Conservation (phyloP, 2,888 invertebrate genomes). For the Stenchaetothrips biformis region DNA sequence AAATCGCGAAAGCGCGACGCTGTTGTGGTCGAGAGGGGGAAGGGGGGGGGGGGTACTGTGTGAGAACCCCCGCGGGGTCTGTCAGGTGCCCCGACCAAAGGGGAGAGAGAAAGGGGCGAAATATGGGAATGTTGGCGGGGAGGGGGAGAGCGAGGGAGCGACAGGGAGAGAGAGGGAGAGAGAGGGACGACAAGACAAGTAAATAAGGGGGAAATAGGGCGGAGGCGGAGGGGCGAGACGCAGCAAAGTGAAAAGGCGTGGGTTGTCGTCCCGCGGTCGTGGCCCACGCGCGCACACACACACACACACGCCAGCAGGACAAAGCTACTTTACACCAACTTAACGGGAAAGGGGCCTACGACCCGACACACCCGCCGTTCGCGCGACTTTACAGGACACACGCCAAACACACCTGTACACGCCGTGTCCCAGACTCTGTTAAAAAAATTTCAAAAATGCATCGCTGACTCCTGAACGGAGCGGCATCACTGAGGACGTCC, state of each 20-base stretch:
- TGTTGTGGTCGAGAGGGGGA: background rate
- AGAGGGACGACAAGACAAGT: background rate
- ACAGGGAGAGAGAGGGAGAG: background rate
- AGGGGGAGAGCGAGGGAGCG: background rate
- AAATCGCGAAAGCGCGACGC: background rate
- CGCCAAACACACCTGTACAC: too few species aligned
- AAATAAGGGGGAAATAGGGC: too few species aligned
- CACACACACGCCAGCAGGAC: background rate
- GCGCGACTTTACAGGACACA: too few species aligned
- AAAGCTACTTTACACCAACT: too few species aligned
- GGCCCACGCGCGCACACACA: background rate
- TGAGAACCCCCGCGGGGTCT: background rate
- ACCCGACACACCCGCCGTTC: too few species aligned
- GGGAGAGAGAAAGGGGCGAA: background rate
- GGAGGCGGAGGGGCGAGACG: background rate
- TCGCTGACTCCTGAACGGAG: too few species aligned
- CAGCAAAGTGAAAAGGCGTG: background rate
- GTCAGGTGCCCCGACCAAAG: background rate
- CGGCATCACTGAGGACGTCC: too few species aligned
- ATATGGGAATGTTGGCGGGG: background rate
- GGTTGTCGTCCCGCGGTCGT: background rate
- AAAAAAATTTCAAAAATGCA: too few species aligned
- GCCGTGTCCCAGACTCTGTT: too few species aligned
- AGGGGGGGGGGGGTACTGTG: background rate
- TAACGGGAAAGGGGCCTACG: too few species aligned